Evolutionary conservation across 1,140 invertebrate species (phyloP).

Genomic region (Gonatopus flavifemur): DNA sequence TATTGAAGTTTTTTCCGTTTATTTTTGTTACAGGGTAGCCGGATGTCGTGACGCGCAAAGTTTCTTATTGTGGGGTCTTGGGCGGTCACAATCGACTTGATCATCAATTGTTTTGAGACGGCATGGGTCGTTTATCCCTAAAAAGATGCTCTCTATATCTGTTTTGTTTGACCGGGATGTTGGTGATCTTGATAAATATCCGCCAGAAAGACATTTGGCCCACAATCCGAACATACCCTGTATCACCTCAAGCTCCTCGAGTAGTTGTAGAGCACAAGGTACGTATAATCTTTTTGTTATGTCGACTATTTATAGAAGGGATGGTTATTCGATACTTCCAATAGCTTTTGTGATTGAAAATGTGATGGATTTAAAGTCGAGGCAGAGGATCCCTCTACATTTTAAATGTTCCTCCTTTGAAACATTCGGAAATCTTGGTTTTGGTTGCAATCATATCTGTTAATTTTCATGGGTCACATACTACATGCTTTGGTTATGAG

Average conservation of each 20-base stretch:
- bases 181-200: slow-evolving; percentile 55
- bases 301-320: background rate
- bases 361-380: background rate
- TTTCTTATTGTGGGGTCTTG: background rate
- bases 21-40: slow-evolving; percentile 17
- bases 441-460: background rate
- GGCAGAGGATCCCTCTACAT: background rate
- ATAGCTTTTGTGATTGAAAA: background rate
- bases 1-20: background rate
- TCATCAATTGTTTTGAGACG: slow-evolving; percentile 25
- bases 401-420: background rate
- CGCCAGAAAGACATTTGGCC: slow-evolving; percentile 55
- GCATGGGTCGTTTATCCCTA: slow-evolving; percentile 56
- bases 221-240: slow-evolving; percentile 36
- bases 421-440: background rate
- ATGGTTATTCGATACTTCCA: background rate
- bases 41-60: slow-evolving; percentile 26
- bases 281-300: slow-evolving; percentile 8
- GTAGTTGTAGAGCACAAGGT: slow-evolving; percentile 38
- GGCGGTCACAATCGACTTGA: slow-evolving; percentile 17
- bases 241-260: slow-evolving; percentile 32
- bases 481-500: too few relatives aligned
- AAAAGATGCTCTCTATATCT: slow-evolving; percentile 58
- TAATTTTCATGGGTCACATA: background rate
- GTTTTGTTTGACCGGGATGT: slow-evolving; percentile 50